Percentiles rank a stretch among this genome's conserved stretches.
Evolutionary conservation across 2,113 vertebrate species (phyloP).

Genomic region (Lycaon pictus): DNA sequence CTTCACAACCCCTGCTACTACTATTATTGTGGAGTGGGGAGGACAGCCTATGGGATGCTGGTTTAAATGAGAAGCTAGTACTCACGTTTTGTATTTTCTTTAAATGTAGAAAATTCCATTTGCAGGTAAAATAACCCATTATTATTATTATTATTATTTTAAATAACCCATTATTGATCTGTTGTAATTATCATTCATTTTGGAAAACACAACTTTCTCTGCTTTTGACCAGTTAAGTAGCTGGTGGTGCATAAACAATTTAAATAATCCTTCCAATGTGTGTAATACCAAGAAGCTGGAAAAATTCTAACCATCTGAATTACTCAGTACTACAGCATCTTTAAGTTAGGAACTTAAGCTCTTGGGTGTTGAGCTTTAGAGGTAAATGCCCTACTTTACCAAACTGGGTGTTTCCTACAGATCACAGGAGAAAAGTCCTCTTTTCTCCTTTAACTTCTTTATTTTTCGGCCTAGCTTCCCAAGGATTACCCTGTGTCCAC

Average conservation of each 20-base stretch:
- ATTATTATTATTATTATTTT: background rate
- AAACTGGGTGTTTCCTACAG: background rate
- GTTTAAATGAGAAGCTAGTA: background rate
- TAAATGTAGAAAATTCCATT: background rate
- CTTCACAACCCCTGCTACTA: background rate
- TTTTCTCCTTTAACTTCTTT: background rate
- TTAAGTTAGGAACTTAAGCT: background rate
- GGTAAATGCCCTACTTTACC: background rate
- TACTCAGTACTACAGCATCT: background rate
- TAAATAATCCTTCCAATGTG: background rate
- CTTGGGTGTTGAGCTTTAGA: background rate
- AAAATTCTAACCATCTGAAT: background rate
- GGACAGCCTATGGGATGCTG: background rate
- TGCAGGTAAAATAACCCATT: background rate
- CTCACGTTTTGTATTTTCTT: background rate
- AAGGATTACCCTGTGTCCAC: rapidly evolving
- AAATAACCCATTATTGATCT: background rate
- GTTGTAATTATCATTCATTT: background rate
- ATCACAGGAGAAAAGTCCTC: background rate
- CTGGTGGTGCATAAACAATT: background rate
- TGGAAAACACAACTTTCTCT: background rate
- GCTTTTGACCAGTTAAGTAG: background rate
- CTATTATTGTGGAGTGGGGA: background rate
- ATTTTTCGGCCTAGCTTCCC: background rate
- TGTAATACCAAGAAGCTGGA: background rate